Evolutionary conservation across 2,888 invertebrate genomes (phyloP).

Genomic region (Ariolimax columbianus): DNA sequence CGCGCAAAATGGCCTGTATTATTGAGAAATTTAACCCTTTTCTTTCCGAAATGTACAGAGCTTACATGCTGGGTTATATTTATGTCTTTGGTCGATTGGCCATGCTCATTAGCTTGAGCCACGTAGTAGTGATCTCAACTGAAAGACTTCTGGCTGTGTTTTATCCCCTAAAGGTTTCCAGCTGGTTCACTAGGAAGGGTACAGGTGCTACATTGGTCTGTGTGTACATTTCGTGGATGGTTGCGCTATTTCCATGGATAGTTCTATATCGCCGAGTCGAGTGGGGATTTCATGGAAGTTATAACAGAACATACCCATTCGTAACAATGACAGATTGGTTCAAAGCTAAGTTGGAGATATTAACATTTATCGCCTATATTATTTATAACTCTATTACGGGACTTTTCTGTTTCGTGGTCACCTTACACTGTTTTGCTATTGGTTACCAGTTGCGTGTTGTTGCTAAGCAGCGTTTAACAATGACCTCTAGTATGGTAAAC

Average conservation of each 20-base stretch:
- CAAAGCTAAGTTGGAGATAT: background rate
- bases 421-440: background rate
- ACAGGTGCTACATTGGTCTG: background rate
- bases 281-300: background rate
- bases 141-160: constrained; percentile 15
- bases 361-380: background rate
- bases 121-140: background rate
- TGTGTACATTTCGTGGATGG: background rate
- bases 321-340: background rate
- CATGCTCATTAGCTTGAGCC: background rate
- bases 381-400: background rate
- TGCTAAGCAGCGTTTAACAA: background rate
- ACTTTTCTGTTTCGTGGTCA: background rate
- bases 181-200: background rate
- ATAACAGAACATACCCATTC: background rate
- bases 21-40: background rate
- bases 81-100: background rate
- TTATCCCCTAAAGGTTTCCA: background rate
- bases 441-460: background rate
- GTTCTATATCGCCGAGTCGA: background rate
- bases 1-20: background rate
- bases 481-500: background rate
- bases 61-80: background rate
- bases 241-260: background rate
- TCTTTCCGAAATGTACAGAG: background rate